Base-by-base conservation (phyloP, 1,140 invertebrate species). In the Hydropsyche tenuis region DNA sequence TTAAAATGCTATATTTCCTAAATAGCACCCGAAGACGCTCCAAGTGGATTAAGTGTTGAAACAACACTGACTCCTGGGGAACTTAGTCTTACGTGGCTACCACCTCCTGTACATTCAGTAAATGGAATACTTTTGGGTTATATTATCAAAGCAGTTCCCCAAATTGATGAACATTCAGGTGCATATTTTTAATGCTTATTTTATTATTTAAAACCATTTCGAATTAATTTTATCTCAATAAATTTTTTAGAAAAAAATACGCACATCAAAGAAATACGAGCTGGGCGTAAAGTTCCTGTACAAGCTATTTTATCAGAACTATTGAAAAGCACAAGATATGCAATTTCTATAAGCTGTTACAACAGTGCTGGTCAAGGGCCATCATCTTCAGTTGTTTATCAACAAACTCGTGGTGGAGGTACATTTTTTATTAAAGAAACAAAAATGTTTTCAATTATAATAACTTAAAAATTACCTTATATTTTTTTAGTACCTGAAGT, bases 331-430 rank as follows among this genome's bases (percentile, higher is more conserved):
- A 72, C 71, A 1, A 60, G 72, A 12, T 77, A 77, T 69, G 56
- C 91, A 53, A 90, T 96, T 53, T 89, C 91, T 12, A 90, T 97
- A 30, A 90, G 92, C 79, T 94, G 95, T 0, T 94, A 94, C 79
- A 98, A 96, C 78, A 90, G 89, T 74, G 91, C 94, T 64, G 95
- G 94, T 0, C 88, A 89, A 18, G 95, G 95, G 14, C 95, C 95
- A 0, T 88, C 89, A 20, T 95, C 94, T 6, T 80, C 89, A 0
- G 89, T 92, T 18, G 87, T 93, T n/a, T 88, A 90, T 66, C 92
- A 93, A 42, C 92, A 92, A 51, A 96, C 95, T 4, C 88, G 93
- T 74, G 95, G 96, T 89, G 94, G 95, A 87, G 92, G 93, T 85
- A 80, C 56, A 12, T 53, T 51, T 18, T 69, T 22, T 20, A 62